A percentile compares a stretch with the other conserved stretches of the same genome.
Conservation (phyloP, 64 coral and sea anemone species). For the Pocillopora verrucosa region DNA sequence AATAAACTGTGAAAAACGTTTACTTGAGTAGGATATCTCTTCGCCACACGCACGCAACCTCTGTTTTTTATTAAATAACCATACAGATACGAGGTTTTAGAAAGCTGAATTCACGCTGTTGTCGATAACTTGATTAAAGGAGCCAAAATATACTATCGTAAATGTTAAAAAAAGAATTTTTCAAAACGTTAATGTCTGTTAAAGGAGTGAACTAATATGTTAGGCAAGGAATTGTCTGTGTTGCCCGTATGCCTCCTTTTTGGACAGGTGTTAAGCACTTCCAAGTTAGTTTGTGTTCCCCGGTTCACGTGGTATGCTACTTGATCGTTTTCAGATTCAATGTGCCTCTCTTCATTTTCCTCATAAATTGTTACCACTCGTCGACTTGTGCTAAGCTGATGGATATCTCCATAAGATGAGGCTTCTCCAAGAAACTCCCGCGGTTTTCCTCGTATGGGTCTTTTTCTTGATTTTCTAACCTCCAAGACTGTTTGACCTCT, state of each 20-base stretch:
- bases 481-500: background rate
- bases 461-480: background rate
- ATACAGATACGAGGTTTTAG: no score
- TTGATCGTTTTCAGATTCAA: background rate
- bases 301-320: background rate
- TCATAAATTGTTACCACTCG: background rate
- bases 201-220: background rate
- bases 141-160: no score
- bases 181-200: no score
- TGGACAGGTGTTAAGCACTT: background rate
- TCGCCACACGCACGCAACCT: no score
- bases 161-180: no score
- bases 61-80: no score
- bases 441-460: background rate
- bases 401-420: background rate
- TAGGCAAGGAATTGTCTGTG: background rate
- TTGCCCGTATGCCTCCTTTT: background rate
- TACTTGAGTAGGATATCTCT: no score
- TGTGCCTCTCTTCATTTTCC: background rate
- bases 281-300: background rate
- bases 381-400: background rate
- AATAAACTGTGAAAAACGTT: no score
- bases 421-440: background rate
- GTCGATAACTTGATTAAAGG: no score
- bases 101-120: no score